Conservation (phyloP, 2,113 vertebrate species). For the Nothobranchius kuhntae region DNA sequence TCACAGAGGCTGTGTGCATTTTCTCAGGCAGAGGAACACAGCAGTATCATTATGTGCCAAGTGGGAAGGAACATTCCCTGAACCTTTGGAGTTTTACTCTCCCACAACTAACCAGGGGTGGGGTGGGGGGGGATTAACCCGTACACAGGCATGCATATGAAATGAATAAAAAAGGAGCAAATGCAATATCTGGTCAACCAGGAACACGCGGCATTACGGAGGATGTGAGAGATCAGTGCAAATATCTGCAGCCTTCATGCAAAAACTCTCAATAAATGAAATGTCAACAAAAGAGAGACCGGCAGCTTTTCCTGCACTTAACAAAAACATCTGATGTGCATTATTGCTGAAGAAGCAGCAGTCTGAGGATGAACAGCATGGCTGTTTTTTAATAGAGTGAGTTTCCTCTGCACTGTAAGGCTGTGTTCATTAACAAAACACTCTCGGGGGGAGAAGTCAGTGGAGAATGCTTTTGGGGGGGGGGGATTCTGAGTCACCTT, state of each 20-base stretch:
- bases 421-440: constrained; percentile 52
- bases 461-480: constrained; percentile 37
- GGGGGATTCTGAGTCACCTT: constrained; percentile 12
- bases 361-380: constrained; percentile 60
- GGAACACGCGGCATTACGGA: constrained; percentile 68
- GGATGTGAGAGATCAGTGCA: constrained; percentile 74
- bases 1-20: constrained; percentile 62
- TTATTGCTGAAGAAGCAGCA: constrained; percentile 73
- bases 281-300: constrained; percentile 73
- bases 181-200: constrained; percentile 72
- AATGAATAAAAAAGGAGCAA: constrained; percentile 65
- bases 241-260: constrained; percentile 67
- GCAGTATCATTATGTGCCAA: constrained; percentile 77
- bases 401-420: constrained; percentile 49
- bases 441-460: constrained; percentile 38
- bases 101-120: constrained; percentile 64
- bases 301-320: constrained; percentile 72
- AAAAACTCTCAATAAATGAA: constrained; percentile 78
- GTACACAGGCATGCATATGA: constrained; percentile 70
- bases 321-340: constrained; percentile 79
- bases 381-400: constrained; percentile 61
- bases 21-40: constrained; percentile 76
- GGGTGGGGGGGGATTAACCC: constrained; percentile 23
- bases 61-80: constrained; percentile 71
- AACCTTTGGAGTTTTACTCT: constrained; percentile 68